These are phyloP conservation scores for Protobothrops flavoviridis DNA, from an alignment of 2,113 vertebrate genomes.

Conservation along the genomic window DNA sequence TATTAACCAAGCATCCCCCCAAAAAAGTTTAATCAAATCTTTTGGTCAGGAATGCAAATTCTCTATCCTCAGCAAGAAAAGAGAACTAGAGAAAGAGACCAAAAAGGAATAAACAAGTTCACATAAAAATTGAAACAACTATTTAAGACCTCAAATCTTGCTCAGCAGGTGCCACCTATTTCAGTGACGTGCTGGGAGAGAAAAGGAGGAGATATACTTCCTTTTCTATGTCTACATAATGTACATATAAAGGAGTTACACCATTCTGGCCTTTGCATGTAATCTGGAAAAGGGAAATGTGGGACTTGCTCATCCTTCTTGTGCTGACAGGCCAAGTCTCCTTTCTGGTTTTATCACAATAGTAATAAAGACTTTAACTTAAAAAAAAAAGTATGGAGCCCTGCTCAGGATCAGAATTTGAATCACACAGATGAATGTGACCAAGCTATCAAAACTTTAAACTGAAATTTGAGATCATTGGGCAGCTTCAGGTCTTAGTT, in stretches of 20 bases:
- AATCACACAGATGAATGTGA: background rate
- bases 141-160: background rate
- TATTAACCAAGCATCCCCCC: background rate
- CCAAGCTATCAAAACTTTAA: background rate
- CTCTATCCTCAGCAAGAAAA: background rate
- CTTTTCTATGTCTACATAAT: background rate
- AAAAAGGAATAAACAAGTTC: background rate
- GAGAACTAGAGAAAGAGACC: background rate
- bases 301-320: background rate
- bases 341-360: background rate
- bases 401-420: background rate
- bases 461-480: background rate
- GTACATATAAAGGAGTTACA: background rate
- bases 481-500: background rate
- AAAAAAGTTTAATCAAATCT: background rate
- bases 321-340: background rate
- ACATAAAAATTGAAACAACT: background rate
- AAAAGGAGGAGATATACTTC: background rate
- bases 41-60: background rate
- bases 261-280: background rate
- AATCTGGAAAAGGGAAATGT: background rate
- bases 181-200: background rate
- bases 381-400: background rate
- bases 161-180: background rate
- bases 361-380: background rate